phyloP scores from a whole-genome alignment of 2,113 vertebrate genomes.

The Apteryx mantelli region DNA sequence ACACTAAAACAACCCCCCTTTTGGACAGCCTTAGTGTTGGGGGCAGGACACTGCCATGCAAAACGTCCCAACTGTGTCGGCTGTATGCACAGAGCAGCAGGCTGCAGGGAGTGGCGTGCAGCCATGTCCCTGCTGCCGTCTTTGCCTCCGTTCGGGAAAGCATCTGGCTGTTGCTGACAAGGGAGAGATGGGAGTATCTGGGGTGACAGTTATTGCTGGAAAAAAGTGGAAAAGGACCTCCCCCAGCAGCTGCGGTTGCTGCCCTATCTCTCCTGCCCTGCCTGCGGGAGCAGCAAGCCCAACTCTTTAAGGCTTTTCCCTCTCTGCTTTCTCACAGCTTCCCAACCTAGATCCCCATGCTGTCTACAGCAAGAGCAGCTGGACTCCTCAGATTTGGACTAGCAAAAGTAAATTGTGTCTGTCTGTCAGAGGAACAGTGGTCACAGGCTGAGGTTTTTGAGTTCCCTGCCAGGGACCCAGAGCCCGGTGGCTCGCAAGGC shows the following conservation, averaged over 20 bases:
- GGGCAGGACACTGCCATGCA: neutral
- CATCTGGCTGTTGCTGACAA: neutral
- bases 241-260: neutral
- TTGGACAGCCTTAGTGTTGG: neutral
- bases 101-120: fast-evolving
- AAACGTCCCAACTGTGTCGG: fast-evolving
- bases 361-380: neutral
- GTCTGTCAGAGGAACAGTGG: neutral
- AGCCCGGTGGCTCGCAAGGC: too few species aligned
- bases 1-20: neutral
- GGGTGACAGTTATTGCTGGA: neutral
- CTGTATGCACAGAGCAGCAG: neutral
- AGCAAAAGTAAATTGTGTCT: neutral
- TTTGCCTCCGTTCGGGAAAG: neutral
- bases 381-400: neutral
- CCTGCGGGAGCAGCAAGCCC: neutral
- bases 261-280: neutral
- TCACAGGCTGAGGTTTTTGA: neutral
- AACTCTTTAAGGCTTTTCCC: too few species aligned
- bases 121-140: neutral
- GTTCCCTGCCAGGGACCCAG: neutral
- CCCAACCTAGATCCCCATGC: too few species aligned
- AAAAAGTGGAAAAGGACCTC: neutral
- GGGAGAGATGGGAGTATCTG: neutral
- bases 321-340: too few species aligned